Evolutionary conservation across 2,888 invertebrate genomes (phyloP).

Genomic region (Himalopsyche tibetana): DNA sequence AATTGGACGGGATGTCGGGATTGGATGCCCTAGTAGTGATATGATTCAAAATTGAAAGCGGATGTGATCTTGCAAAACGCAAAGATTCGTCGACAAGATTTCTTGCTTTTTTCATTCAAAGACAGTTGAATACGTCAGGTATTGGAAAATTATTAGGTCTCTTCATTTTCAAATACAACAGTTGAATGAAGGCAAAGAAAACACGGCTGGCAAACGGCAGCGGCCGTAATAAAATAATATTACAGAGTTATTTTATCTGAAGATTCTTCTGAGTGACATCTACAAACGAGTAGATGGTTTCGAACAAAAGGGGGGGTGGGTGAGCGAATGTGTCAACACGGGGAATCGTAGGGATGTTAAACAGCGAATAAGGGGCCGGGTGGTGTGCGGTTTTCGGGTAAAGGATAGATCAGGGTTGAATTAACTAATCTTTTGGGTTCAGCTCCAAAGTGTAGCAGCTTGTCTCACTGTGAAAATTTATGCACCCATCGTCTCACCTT

Average conservation of each 20-base stretch:
- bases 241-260: background rate
- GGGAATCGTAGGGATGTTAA: constrained; percentile 9
- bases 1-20: too few species aligned
- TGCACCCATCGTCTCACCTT: background rate
- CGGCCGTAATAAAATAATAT: background rate
- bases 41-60: too few species aligned
- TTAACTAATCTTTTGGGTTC: constrained; percentile 16
- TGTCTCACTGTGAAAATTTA: background rate
- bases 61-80: too few species aligned
- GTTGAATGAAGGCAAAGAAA: background rate
- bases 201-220: background rate
- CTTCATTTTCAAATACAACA: too few species aligned
- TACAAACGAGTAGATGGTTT: background rate
- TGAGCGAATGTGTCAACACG: background rate
- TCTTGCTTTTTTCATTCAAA: too few species aligned
- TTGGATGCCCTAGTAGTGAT: too few species aligned
- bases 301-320: background rate
- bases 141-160: too few species aligned
- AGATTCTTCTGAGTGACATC: constrained; percentile 14
- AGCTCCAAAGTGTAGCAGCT: constrained; percentile 5
- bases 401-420: constrained; percentile 18
- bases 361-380: background rate
- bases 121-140: too few species aligned
- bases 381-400: constrained; percentile 7
- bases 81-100: too few species aligned